Base-by-base conservation (phyloP, 2,888 invertebrate genomes). In the Holacanthella duospinosa region DNA sequence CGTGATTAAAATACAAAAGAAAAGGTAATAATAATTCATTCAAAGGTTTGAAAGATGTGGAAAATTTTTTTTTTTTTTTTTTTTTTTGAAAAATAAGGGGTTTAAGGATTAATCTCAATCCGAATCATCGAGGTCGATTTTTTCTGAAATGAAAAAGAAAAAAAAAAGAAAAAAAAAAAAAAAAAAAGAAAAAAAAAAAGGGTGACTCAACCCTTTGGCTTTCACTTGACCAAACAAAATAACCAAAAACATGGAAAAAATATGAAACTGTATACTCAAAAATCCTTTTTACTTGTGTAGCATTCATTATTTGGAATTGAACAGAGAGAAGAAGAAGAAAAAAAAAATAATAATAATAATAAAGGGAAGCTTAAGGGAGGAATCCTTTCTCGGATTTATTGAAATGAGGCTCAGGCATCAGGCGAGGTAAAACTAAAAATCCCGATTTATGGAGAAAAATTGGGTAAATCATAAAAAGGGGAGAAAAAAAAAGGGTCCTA, bases 141-240 rank as follows among this genome's bases (percentile, higher is more conserved):
- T n/a, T n/a, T n/a, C n/a, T n/a, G n/a, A n/a, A n/a, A n/a, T n/a
- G n/a, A n/a, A n/a, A n/a, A n/a, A n/a, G n/a, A n/a, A n/a, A n/a
- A n/a, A n/a, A n/a, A n/a, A n/a, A n/a, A n/a, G n/a, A 36, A 36
- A 36, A 36, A 36, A 36, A 36, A 36, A 36, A 16, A 36, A 36
- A 36, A 36, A 36, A 36, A 36, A 36, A 36, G 36, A 36, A 16
- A 12, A 36, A 16, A 36, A 36, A 36, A 16, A 36, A 36, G 36
- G 48, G 48, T 48, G 48, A 48, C 19, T 48, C 48, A 48, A 48
- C 48, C 48, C 48, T 48, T 48, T 48, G 48, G 48, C 6, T 6
- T 36, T n/a, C n/a, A n/a, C n/a, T n/a, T 36, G 36, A 36, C 36
- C 36, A 36, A 36, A 36, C 16, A 36, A 36, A 16, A n/a, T n/a